Evolutionary conservation across 2,113 vertebrate genomes (phyloP).

Genomic region (Oreochromis spilurus): DNA sequence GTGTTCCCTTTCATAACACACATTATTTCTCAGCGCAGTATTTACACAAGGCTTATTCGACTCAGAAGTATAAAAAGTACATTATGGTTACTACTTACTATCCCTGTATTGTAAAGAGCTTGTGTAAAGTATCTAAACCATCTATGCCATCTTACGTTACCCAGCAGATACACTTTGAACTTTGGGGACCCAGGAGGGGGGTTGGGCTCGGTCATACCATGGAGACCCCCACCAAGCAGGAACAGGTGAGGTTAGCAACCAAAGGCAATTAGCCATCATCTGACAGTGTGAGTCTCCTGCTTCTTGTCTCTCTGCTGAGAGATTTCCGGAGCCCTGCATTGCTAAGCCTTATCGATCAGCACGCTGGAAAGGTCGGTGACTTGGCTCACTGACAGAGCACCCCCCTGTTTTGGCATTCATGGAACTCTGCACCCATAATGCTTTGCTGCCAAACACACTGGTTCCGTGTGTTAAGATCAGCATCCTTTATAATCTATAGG

Average conservation of each 20-base stretch:
- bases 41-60: neutral
- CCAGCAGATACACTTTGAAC: neutral
- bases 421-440: neutral
- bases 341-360: conserved; percentile 65
- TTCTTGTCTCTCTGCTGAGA: conserved; percentile 53
- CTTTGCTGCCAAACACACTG: conserved; percentile 1
- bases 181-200: neutral
- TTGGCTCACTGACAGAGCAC: conserved; percentile 43
- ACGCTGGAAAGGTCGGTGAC: conserved; percentile 66
- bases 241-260: conserved; percentile 40
- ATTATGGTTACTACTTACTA: neutral
- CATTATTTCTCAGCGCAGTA: neutral
- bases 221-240: conserved; percentile 29
- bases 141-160: neutral
- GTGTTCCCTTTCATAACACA: neutral
- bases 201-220: neutral
- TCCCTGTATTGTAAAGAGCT: neutral
- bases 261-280: conserved; percentile 67
- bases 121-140: neutral
- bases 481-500: neutral
- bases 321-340: conserved; percentile 66
- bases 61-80: neutral
- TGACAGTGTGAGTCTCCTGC: conserved; percentile 58
- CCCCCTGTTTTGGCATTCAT: conserved; percentile 17
- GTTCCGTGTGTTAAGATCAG: neutral